Evolutionary conservation across 2,888 invertebrate species (phyloP).

Genomic region (Thelaira solivaga): DNA sequence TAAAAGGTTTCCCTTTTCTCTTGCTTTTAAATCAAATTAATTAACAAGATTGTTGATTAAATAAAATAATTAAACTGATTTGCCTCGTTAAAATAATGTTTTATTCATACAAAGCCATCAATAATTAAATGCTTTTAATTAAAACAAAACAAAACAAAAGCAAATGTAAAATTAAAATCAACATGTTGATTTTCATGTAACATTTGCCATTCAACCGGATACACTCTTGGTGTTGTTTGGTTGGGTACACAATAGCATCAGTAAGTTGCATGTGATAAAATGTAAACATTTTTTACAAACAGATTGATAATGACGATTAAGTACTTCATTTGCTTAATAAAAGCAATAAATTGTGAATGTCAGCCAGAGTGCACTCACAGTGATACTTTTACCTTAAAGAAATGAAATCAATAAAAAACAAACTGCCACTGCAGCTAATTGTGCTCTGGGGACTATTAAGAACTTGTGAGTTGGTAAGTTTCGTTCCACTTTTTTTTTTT

Average conservation of each 20-base stretch:
- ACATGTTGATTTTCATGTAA: no score
- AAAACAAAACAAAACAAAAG: no score
- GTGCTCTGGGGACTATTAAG: neutral
- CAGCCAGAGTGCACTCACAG: neutral
- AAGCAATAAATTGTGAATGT: constrained; percentile 3
- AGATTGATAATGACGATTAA: no score
- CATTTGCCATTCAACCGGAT: no score
- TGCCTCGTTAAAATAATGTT: no score
- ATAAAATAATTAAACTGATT: no score
- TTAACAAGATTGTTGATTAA: no score
- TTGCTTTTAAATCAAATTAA: no score
- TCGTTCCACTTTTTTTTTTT: neutral
- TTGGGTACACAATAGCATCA: constrained; percentile 12
- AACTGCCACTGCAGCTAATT: neutral
- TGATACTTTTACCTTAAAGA: neutral
- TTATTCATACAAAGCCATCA: no score
- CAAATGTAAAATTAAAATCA: no score
- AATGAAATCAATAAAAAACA: neutral
- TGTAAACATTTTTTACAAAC: neutral
- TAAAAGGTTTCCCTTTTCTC: no score
- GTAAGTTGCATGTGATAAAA: neutral
- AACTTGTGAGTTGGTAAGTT: neutral
- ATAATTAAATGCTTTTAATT: no score
- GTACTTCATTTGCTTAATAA: neutral
- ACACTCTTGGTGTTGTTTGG: neutral